Conservation (phyloP, 2,888 invertebrate species). For the Cosmia trapezina region DNA sequence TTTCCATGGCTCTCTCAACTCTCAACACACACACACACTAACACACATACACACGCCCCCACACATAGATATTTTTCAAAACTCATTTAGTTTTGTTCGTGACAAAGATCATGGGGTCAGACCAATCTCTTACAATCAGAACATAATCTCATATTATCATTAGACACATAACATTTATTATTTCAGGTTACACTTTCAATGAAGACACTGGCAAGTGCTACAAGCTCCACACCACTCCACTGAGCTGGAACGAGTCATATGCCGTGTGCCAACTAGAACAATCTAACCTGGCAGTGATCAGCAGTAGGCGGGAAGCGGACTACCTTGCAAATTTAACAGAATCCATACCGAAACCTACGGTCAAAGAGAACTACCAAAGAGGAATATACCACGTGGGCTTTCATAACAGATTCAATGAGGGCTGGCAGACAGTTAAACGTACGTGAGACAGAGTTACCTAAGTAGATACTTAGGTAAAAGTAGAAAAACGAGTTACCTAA, state of each 20-base stretch:
- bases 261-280: conserved; percentile 68
- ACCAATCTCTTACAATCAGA: neutral
- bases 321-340: conserved; percentile 26
- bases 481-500: too few species aligned
- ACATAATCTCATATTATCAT: too few species aligned
- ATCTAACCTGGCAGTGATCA: conserved; percentile 74
- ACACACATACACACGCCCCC: too few species aligned
- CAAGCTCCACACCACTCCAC: conserved; percentile 70
- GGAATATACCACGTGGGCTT: conserved; percentile 70
- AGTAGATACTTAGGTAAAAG: too few species aligned
- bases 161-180: neutral
- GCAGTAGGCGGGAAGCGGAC: conserved; percentile 57
- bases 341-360: neutral
- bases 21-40: too few species aligned
- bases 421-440: conserved; percentile 77
- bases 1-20: neutral
- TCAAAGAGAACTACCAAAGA: conserved; percentile 23
- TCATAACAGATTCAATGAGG: conserved; percentile 60
- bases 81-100: neutral
- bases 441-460: too few species aligned
- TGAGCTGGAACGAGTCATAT: conserved; percentile 78
- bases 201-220: conserved; percentile 51
- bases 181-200: conserved; percentile 75
- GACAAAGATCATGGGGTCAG: neutral
- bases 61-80: too few species aligned